Conservation (phyloP, 2,797 vertebrate species). For the Trachops cirrhosus region DNA sequence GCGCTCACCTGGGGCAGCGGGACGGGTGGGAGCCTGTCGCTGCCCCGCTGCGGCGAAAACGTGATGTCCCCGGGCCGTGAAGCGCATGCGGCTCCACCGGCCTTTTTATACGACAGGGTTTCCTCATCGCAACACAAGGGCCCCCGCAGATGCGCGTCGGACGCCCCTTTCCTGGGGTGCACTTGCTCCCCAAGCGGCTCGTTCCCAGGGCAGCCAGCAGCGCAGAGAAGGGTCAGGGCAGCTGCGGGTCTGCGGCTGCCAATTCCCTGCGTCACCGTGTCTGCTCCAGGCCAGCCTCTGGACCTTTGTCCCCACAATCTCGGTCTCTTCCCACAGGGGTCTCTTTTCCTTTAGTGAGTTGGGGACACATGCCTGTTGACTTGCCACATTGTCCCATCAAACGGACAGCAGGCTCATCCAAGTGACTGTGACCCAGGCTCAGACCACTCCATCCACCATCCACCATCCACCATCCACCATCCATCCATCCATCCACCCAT, state of each 20-base stretch:
- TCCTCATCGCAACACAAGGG: conserved; percentile 66
- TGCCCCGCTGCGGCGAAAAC: background rate
- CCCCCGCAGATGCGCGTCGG: conserved; percentile 55
- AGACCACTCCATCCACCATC: background rate
- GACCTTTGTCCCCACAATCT: background rate
- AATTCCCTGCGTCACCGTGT: background rate
- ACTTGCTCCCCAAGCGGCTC: background rate
- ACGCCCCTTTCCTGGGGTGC: background rate
- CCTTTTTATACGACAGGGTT: conserved; percentile 44
- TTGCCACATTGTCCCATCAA: background rate
- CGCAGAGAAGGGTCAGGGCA: background rate
- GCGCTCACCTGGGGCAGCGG: fast-evolving
- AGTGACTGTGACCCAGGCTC: fast-evolving
- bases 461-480: background rate
- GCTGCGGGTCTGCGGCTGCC: background rate
- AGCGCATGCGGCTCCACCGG: conserved; percentile 54
- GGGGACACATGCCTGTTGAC: conserved; percentile 7
- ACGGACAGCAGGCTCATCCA: fast-evolving
- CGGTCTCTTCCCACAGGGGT: background rate
- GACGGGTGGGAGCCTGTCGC: fast-evolving
- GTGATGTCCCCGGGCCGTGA: conserved; percentile 61
- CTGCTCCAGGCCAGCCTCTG: background rate
- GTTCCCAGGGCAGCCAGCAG: conserved; percentile 54
- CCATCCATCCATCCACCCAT: background rate
- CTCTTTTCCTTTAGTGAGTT: conserved; percentile 12